Base-by-base conservation (phyloP, 2,113 vertebrate species). In the Todiramphus chloris region DNA sequence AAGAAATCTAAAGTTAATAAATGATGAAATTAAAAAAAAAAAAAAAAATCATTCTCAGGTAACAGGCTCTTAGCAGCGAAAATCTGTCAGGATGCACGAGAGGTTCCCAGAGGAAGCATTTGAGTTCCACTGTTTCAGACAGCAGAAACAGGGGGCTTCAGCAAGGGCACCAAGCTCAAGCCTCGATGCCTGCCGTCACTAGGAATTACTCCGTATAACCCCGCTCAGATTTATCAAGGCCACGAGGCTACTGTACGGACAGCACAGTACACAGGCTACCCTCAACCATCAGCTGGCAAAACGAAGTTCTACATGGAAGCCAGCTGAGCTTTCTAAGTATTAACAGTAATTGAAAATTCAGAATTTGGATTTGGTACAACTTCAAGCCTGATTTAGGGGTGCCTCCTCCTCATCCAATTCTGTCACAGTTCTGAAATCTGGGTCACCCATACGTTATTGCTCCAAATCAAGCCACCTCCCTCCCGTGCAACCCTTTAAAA, bases 371-470 rank as follows among this genome's bases (percentile, higher is more conserved):
- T 62, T 41, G 66, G 58, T 73, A 53, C 35, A 72, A n/a, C 60
- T 89, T 73, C 24, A 28, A 30, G 44, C 9, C n/a, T 39, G 37
- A 72, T 75, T 90, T 93, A 85, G 0, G 0, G 77, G 69, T 83
- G 58, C 62, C 69, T 91, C 74, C 85, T 92, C 82, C 76, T 92
- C 19, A 3, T 31, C 35, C 83, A 79, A 3, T 41, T 90, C 73
- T 68, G 58, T 23, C 1, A 4, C 60, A 64, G 50, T 56, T 50
- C 92, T 69, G 59, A 92, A 96, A 94, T 91, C 89, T 94, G 89
- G 87, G 94, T 94, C 94, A 96, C 46, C 46, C 91, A 85, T 50
- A 84, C 80, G 76, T 93, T 91, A 91, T 59, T 73, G 37, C 41
- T 92, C 74, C 67, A 76, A 76, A 84, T 13, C n/a, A 76, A 95